Evolutionary conservation across 2,888 invertebrate species (phyloP), one percentile per base, ranked within the genome.

Genomic region (Lasioglossum marginatum): DNA sequence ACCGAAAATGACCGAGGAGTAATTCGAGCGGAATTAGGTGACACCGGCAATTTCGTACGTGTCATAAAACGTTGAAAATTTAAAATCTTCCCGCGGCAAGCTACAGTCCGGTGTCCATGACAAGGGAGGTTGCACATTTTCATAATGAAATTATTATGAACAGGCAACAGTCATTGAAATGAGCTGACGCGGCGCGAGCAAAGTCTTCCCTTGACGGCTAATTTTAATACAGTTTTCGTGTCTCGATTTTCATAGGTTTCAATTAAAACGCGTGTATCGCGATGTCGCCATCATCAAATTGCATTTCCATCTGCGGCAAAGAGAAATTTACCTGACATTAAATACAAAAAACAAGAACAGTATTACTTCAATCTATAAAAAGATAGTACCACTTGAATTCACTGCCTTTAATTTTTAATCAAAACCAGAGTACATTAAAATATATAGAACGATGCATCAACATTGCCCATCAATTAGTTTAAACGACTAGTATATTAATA

Each of bases 71-170:
- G 48, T 66, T 48, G 19, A n/a, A 27, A 66, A 68, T 66, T 79
- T 79, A 74, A 79, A 79, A 73, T 72, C 60, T 57, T 45, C 63
- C 66, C 45, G 66, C 31, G 4, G 79, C 23, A 63, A 12, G 74
- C 43, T 74, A 52, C 79, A 74, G 48, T 37, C 48, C 48, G 73
- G 74, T 79, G 79, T 63, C 66, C 60, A 37, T 79, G 79, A 79
- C 79, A 79, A 66, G 48, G 48, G 66, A 40, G 66, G 66, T 66
- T 16, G 37, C 74, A 63, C 74, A 79, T 79, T 79, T 79, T 79
- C 79, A 79, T 79, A 79, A 79, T 79, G 74, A 79, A 66, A 79
- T 79, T 72, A 79, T 79, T 79, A 79, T 74, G 66, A 74, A 74
- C 74, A 40, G 74, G 48, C 79, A 37, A 23, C 73, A 34, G 43